phyloP scores from a whole-genome alignment of 2,113 vertebrate species.

The Spheniscus mendiculus region DNA sequence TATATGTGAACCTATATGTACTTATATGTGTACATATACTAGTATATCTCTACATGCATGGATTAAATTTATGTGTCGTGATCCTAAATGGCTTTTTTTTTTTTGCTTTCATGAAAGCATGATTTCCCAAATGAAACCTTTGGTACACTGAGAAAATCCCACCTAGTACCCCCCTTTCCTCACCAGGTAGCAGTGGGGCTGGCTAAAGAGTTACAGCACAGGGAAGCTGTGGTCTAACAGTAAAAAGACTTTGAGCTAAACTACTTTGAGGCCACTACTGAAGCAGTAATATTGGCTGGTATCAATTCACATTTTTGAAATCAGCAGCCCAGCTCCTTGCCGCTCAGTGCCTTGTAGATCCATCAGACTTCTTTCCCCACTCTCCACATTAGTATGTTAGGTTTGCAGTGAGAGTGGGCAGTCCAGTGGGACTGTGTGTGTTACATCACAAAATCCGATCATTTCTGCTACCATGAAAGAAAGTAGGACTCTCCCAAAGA shows the following conservation, averaged over 20 bases:
- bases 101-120: neutral
- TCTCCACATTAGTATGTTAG: neutral
- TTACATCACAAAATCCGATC: neutral
- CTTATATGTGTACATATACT: neutral
- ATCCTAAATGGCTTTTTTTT: neutral
- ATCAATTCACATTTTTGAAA: neutral
- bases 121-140: neutral
- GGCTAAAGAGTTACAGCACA: neutral
- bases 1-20: neutral
- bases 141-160: neutral
- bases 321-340: neutral
- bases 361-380: fast-evolving
- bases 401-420: neutral
- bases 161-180: neutral
- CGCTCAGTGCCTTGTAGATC: neutral
- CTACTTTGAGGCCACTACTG: neutral
- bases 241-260: neutral
- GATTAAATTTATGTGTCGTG: neutral
- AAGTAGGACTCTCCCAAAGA: neutral
- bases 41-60: fast-evolving
- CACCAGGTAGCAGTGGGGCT: neutral
- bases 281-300: neutral
- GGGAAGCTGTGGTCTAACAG: neutral
- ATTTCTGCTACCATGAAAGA: neutral
- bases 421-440: neutral